phyloP scores from a whole-genome alignment of 2,888 invertebrate genomes.

The Aleiodes testaceus region DNA sequence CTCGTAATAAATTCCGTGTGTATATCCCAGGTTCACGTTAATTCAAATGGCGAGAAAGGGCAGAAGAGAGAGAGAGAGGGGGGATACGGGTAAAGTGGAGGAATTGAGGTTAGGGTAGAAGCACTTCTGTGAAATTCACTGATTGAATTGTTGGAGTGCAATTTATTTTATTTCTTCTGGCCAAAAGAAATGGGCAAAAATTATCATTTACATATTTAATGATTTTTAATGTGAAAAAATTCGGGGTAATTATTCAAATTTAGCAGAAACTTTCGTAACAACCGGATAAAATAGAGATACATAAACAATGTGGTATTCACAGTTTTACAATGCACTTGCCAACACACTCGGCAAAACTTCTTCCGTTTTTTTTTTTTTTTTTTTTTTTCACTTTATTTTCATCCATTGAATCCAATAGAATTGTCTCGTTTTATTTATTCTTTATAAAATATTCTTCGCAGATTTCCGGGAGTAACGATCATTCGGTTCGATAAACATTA shows the following conservation, averaged over 20 bases:
- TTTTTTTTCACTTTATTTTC: neutral
- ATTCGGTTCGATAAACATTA: slow-evolving; percentile 25
- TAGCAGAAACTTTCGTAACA: neutral
- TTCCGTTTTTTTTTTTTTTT: neutral
- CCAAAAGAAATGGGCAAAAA: neutral
- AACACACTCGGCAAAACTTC: neutral
- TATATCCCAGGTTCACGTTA: slow-evolving; percentile 27
- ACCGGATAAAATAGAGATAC: neutral
- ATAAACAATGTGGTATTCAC: neutral
- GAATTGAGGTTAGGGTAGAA: slow-evolving; percentile 29
- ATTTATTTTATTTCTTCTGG: neutral
- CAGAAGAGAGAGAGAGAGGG: neutral
- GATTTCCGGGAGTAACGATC: slow-evolving; percentile 24
- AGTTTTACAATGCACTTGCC: slow-evolving; percentile 26
- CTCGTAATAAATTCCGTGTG: slow-evolving; percentile 46
- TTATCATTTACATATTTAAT: neutral
- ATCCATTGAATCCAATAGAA: neutral
- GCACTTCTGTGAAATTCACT: slow-evolving; percentile 28
- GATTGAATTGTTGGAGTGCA: slow-evolving; percentile 3
- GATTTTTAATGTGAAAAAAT: too few species aligned
- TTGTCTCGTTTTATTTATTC: neutral
- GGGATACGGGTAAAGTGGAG: slow-evolving; percentile 17
- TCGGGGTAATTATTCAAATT: neutral
- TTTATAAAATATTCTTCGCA: slow-evolving; percentile 7
- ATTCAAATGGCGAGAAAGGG: neutral